These are phyloP conservation scores for Erythrolamprus reginae DNA, from an alignment of 2,113 vertebrate species.

Conservation along the genomic window DNA sequence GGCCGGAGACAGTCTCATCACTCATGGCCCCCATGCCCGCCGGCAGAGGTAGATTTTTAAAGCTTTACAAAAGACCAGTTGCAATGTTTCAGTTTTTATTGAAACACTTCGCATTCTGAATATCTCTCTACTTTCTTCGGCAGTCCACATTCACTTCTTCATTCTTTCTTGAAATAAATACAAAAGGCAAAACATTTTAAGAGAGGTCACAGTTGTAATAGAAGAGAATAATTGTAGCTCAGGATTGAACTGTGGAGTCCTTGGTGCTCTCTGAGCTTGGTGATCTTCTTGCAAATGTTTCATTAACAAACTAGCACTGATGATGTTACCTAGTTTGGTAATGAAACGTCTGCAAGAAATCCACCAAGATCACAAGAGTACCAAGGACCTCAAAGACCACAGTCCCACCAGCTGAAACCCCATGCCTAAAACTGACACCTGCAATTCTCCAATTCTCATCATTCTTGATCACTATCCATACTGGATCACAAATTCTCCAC, in stretches of 20 bases:
- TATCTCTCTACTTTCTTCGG: neutral
- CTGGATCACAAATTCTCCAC: neutral
- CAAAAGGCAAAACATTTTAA: neutral
- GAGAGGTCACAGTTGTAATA: neutral
- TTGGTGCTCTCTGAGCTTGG: neutral
- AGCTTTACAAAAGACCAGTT: too few species aligned
- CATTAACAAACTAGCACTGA: neutral
- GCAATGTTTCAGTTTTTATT: neutral
- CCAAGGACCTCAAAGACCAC: neutral
- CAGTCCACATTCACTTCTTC: neutral
- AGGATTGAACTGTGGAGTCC: neutral
- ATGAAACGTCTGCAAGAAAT: neutral
- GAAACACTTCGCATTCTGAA: neutral
- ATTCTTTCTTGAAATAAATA: neutral
- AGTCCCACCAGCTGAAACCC: neutral
- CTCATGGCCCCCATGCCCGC: too few species aligned
- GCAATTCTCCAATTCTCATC: neutral
- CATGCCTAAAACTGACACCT: neutral
- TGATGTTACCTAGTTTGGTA: neutral
- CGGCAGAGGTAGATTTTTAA: too few species aligned
- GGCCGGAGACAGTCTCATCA: too few species aligned
- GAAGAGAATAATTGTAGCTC: neutral
- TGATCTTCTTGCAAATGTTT: neutral
- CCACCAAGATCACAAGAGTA: neutral
- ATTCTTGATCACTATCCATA: neutral